These are phyloP conservation scores for Cyanoderma ruficeps DNA, from an alignment of 2,113 vertebrate species.

Conservation along the genomic window DNA sequence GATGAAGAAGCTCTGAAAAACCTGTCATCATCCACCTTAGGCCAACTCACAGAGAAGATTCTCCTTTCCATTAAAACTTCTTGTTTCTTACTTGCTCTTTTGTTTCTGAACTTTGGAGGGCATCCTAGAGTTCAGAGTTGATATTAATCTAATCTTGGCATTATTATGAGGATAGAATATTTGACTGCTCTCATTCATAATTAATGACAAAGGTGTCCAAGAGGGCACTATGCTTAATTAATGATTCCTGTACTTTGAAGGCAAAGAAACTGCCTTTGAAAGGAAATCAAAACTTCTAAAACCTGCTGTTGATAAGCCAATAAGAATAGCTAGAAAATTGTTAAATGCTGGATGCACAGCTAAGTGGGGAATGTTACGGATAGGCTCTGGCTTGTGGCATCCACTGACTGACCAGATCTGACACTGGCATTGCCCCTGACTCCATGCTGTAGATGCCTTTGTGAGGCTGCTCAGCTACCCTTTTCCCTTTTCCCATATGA, in stretches of 20 bases:
- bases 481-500: not conserved
- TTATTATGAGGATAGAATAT: constrained; percentile 55
- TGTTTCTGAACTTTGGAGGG: constrained; percentile 33
- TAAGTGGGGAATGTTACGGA: not conserved
- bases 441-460: not conserved
- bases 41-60: not conserved
- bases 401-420: not conserved
- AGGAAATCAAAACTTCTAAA: constrained; percentile 15
- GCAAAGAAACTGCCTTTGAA: constrained; percentile 46
- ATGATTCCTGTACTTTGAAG: constrained; percentile 43
- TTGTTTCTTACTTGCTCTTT: constrained; percentile 10
- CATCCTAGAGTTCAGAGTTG: constrained; percentile 44
- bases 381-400: not conserved
- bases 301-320: not conserved
- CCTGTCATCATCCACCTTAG: not conserved
- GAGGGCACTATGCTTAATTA: constrained; percentile 66
- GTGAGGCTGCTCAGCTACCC: not conserved
- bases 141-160: constrained; percentile 55
- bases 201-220: constrained; percentile 54
- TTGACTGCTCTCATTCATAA: constrained; percentile 59
- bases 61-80: not conserved
- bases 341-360: not conserved
- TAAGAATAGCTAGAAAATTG: not conserved
- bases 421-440: not conserved
- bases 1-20: not conserved